Conservation (phyloP, 1,140 invertebrate species). For the Macrobrachium rosenbergii region DNA sequence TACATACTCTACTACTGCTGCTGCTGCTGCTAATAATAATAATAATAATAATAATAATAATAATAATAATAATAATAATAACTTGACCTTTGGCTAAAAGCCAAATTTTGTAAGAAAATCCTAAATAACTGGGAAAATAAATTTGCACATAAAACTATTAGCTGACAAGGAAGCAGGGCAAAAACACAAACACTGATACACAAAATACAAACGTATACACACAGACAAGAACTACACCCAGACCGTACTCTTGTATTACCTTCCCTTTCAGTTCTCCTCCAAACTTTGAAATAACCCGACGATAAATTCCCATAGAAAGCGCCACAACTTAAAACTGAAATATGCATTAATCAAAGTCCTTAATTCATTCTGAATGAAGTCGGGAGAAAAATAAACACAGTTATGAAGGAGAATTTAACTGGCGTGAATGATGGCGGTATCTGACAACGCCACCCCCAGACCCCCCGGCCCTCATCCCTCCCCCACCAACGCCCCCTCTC, state of each 20-base stretch:
- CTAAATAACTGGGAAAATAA: too few species aligned
- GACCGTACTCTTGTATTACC: neutral
- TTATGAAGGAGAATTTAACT: neutral
- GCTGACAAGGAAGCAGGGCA: too few species aligned
- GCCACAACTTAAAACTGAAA: neutral
- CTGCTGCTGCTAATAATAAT: too few species aligned
- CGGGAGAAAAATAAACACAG: conserved; percentile 24
- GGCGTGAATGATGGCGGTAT: neutral
- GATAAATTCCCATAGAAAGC: conserved; percentile 7
- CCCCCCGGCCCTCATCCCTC: neutral
- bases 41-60: too few species aligned
- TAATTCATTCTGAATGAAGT: conserved; percentile 19
- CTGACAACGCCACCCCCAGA: neutral
- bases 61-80: too few species aligned
- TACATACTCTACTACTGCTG: too few species aligned
- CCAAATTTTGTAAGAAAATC: too few species aligned
- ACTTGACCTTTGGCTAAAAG: too few species aligned
- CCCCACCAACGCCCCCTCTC: neutral
- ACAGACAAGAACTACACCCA: neutral
- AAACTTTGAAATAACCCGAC: neutral
- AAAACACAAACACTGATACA: too few species aligned
- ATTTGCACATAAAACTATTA: too few species aligned
- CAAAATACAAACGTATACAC: neutral
- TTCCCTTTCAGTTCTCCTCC: neutral
- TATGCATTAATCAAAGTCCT: conserved; percentile 39